Conservation (phyloP, 2,797 vertebrate genomes). For the Sitta carolinensis region DNA sequence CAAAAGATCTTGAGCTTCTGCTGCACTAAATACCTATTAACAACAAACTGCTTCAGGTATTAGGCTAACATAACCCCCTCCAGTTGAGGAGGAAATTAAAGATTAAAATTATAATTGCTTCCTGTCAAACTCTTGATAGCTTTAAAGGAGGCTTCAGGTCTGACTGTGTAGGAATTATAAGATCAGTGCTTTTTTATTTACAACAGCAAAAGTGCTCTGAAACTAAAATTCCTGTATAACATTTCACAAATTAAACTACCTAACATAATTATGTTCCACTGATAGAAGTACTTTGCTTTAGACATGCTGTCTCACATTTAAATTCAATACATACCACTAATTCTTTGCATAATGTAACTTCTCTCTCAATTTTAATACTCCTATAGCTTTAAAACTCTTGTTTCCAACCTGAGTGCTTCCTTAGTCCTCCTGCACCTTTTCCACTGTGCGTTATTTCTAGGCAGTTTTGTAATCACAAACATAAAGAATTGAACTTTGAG, state of each 20-base stretch:
- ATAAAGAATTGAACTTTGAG: background rate
- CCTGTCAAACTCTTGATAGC: background rate
- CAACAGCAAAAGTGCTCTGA: background rate
- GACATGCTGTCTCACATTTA: background rate
- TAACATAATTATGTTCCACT: background rate
- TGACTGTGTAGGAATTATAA: background rate
- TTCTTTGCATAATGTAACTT: background rate
- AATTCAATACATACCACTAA: background rate
- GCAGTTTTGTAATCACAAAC: background rate
- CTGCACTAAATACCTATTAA: background rate
- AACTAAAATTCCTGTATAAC: background rate
- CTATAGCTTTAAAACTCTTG: background rate
- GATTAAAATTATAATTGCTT: background rate
- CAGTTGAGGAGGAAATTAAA: background rate
- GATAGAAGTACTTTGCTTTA: background rate
- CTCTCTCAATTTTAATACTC: background rate
- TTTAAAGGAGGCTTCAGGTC: too few species aligned
- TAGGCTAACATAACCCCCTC: background rate
- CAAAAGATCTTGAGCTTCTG: background rate
- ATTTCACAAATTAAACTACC: background rate
- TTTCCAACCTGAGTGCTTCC: background rate
- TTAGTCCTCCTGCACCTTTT: background rate
- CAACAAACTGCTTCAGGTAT: background rate
- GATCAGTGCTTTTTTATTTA: background rate
- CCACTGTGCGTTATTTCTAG: background rate